Evolutionary conservation across 1,140 invertebrate species (phyloP), one percentile per base, ranked within the genome.

Genomic region (Lepidotrigona ventralis): DNA sequence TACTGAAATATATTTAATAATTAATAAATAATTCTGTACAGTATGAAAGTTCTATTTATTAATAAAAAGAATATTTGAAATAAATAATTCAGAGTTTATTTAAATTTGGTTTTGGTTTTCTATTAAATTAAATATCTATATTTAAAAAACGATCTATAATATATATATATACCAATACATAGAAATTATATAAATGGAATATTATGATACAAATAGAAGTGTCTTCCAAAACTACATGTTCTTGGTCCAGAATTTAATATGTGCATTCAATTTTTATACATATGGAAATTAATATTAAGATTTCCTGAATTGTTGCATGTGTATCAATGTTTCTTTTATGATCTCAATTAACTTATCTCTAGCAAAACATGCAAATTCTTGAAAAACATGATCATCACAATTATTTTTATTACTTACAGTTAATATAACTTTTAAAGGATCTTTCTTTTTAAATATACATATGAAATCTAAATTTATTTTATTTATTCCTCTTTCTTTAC

Each of bases 291-390:
- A 29, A 2, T 58, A 80, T n/a, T 83, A 88, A 12, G 26, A 54
- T 58, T 89, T 92, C n/a, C 90, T 84, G 60, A 83, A 91, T 76
- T 92, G 89, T 23, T 86, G 29, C 86, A 92, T 92, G 23, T 92
- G 83, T n/a, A 73, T 33, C n/a, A 92, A 83, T 64, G 92, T 91
- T 66, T 85, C 90, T 12, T 88, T 58, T 69, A 91, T 66, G 60
- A 92, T 85, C 53, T 58, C 26, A 26, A 78, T 64, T 53, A 92
- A 72, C 78, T 88, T 91, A 23, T 1, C 46, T 23, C 68, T 84
- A 26, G 90, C 76, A 71, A 85, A 90, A 56, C 12, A 14, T 4
- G 77, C 46, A 15, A 91, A 79, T 46, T 87, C 82, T 15, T 29
- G 33, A 77, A 90, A 91, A 53, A 85, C 15, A 26, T 87, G 77